Evolutionary conservation across 2,113 vertebrate species (phyloP).

Genomic region (Perca flavescens): DNA sequence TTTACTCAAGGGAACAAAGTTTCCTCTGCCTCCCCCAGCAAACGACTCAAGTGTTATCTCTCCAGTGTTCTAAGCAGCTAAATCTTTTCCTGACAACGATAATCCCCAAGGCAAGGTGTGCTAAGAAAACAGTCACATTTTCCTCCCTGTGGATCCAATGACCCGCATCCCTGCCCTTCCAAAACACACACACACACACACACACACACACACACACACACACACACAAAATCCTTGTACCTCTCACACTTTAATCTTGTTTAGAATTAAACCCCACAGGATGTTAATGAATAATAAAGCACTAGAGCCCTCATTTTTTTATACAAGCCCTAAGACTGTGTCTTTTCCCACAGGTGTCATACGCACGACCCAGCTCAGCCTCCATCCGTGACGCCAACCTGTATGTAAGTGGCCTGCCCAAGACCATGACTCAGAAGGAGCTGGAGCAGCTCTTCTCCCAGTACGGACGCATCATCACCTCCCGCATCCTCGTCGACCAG

Average conservation of each 20-base stretch:
- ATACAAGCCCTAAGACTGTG: slow-evolving; percentile 6
- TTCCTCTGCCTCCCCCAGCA: slow-evolving; percentile 33
- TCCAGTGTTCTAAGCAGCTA: slow-evolving; percentile 55
- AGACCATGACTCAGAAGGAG: slow-evolving; percentile 99
- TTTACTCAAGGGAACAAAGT: slow-evolving; percentile 57
- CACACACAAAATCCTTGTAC: background rate
- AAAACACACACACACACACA: slow-evolving; percentile 5
- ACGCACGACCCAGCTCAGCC: slow-evolving; percentile 98
- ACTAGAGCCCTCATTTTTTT: background rate
- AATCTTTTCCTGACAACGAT: slow-evolving; percentile 66
- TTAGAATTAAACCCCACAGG: background rate
- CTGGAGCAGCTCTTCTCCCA: slow-evolving; percentile 99
- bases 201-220: background rate
- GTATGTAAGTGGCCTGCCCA: slow-evolving; percentile 99
- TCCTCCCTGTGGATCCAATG: slow-evolving; percentile 43
- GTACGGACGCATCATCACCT: slow-evolving; percentile 99
- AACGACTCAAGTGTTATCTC: slow-evolving; percentile 55
- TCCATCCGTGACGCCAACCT: slow-evolving; percentile 99
- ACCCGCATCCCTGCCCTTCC: slow-evolving; percentile 21
- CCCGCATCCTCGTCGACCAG: slow-evolving; percentile 99
- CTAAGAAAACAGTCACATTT: slow-evolving; percentile 56
- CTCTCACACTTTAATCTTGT: slow-evolving; percentile 14
- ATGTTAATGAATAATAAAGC: slow-evolving; percentile 27
- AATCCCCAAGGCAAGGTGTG: slow-evolving; percentile 59
- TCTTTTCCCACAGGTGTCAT: slow-evolving; percentile 89